Percentiles rank a stretch among this genome's conserved stretches.
Evolutionary conservation across 2,888 invertebrate genomes (phyloP).

Genomic region (Capitulum mitella): DNA sequence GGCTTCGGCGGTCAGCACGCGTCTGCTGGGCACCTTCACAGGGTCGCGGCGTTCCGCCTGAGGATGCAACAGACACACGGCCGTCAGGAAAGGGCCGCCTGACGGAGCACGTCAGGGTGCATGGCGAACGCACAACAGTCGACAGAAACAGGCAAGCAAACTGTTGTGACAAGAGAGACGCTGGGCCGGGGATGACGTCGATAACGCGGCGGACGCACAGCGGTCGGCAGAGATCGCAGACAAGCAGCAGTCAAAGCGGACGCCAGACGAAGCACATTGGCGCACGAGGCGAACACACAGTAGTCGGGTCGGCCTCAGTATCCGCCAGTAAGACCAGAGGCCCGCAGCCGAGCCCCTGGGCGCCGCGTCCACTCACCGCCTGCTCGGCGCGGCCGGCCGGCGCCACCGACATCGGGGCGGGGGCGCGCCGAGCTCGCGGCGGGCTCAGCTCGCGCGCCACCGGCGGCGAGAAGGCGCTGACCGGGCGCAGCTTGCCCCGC

Average conservation of each 20-base stretch:
- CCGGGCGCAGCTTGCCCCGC: constrained; percentile 57
- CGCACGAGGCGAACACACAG: too few species aligned
- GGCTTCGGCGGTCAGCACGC: constrained; percentile 75
- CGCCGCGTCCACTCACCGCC: background rate
- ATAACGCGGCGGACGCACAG: too few species aligned
- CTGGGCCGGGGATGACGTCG: too few species aligned
- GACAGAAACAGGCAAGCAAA: too few species aligned
- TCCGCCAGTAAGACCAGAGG: too few species aligned
- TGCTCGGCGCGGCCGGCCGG: background rate
- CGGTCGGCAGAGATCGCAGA: too few species aligned
- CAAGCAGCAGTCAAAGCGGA: too few species aligned
- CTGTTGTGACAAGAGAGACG: too few species aligned
- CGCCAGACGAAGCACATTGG: too few species aligned
- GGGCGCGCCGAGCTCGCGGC: constrained; percentile 37
- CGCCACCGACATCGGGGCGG: background rate
- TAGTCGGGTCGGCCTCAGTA: too few species aligned
- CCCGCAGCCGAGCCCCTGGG: too few species aligned
- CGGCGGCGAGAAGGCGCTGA: constrained; percentile 35
- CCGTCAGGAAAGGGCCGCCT: background rate
- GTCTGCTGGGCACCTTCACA: constrained; percentile 50
- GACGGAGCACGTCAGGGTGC: background rate
- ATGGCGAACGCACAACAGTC: too few species aligned
- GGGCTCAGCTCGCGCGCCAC: constrained; percentile 35
- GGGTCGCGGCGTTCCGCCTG: constrained; percentile 45
- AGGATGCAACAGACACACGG: background rate